Base-by-base conservation (phyloP, 64 coral and sea anemone species). In the Pocillopora damicornis region DNA sequence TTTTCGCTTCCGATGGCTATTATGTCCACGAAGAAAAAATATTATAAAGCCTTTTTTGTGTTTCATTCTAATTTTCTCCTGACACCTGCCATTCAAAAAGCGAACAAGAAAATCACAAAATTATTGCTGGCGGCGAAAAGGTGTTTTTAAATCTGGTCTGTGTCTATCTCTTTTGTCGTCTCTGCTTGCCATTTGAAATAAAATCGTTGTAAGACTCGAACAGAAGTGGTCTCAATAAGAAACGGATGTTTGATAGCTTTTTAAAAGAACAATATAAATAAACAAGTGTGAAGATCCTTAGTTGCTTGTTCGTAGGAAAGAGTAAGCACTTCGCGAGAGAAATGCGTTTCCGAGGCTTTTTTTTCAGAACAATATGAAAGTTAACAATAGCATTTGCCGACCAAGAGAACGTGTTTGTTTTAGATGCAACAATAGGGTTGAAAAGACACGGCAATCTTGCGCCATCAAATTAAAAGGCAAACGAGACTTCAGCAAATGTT, bases 11-110 rank as follows among this genome's bases (percentile, higher is more conserved):
- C 81, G 81, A 37, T 25, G 0, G 0, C 42, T 23, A 45, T 72
- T 68, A 11, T 85, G 81, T 72, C 64, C 10, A 6, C 37, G 38
- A 14, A 22, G 58, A 23, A 58, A 42, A 85, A 45, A 66, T 37
- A 72, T 16, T 0, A 25, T 85, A 56, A 65, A 72, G 72, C 69
- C 37, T 34, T 20, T 68, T 71, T 85, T 85, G 81, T 58, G 9
- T 15, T 57, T 42, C 38, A 58, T 72, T 85, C 37, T 73, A 11
- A 45, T 72, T 85, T 72, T 15, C 37, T n/a, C 9, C 63, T 85
- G 81, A 85, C 81, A 85, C 23, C 2, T 85, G 81, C 81, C 81
- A 85, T 38, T 85, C 81, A 85, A 85, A 85, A 26, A 20, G 4
- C 81, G 2, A 85, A 85, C 81, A 85, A 20, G 81, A 85, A 85